Conservation (phyloP, 2,797 vertebrate species). For the Cirrhinus mrigala region DNA sequence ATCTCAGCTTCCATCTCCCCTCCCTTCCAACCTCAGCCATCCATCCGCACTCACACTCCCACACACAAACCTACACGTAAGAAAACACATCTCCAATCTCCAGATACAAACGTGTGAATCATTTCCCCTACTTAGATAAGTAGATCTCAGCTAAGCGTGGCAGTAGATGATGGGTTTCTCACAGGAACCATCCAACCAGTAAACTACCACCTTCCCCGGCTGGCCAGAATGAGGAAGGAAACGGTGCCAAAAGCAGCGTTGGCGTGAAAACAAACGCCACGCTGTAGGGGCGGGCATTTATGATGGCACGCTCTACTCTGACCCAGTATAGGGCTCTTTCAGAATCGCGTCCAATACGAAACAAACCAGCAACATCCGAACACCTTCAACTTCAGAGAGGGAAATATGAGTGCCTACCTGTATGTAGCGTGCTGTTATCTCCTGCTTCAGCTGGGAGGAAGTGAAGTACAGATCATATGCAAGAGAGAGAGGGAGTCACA, state of each 20-base stretch:
- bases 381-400: slow-evolving; percentile 54
- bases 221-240: background rate
- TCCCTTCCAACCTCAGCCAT: slow-evolving; percentile 68
- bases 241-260: slow-evolving; percentile 21
- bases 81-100: slow-evolving; percentile 15
- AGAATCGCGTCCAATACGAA: slow-evolving; percentile 57
- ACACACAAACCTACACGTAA: slow-evolving; percentile 40
- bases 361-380: slow-evolving; percentile 4
- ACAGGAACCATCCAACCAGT: slow-evolving; percentile 18
- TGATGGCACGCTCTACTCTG: slow-evolving; percentile 61
- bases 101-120: slow-evolving; percentile 11
- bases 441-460: slow-evolving; percentile 66
- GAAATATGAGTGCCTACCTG: slow-evolving; percentile 75
- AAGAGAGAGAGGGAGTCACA: slow-evolving; percentile 56
- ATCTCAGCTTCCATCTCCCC: slow-evolving; percentile 64
- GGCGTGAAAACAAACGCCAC: slow-evolving; percentile 43
- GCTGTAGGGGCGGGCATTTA: slow-evolving; percentile 60
- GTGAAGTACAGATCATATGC: slow-evolving; percentile 71
- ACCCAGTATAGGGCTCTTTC: slow-evolving; percentile 59
- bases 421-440: slow-evolving; percentile 71
- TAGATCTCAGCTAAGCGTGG: slow-evolving; percentile 25
- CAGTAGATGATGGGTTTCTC: slow-evolving; percentile 39
- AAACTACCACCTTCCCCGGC: slow-evolving; percentile 3
- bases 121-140: slow-evolving; percentile 35
- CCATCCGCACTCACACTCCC: slow-evolving; percentile 51